These are phyloP conservation scores for Thaleichthys pacificus DNA, from an alignment of 2,797 vertebrate species.

Conservation along the genomic window DNA sequence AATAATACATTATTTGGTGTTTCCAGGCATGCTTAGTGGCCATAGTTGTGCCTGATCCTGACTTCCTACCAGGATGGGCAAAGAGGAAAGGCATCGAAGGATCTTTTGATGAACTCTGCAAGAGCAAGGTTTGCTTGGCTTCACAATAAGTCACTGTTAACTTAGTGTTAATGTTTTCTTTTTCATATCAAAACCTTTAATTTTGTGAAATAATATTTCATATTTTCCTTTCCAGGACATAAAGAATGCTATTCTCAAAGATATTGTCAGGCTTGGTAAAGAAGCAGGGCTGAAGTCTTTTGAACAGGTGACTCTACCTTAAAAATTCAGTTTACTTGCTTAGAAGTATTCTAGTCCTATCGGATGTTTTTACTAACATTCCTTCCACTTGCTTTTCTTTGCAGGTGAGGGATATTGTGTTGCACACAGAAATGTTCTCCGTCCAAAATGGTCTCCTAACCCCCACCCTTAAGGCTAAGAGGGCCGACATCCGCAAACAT, in stretches of 20 bases:
- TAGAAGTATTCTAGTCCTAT: too few species aligned
- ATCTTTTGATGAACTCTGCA: constrained; percentile 86
- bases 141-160: constrained; percentile 6
- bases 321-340: neutral
- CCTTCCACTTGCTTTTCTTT: constrained; percentile 12
- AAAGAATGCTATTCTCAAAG: constrained; percentile 85
- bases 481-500: constrained; percentile 80
- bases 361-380: neutral
- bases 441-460: constrained; percentile 92
- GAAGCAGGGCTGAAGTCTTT: constrained; percentile 93
- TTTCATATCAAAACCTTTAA: neutral
- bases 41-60: constrained; percentile 88
- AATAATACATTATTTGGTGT: too few species aligned
- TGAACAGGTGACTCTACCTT: constrained; percentile 84
- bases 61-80: constrained; percentile 82
- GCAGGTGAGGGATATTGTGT: constrained; percentile 87
- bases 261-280: constrained; percentile 86
- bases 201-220: neutral
- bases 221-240: constrained; percentile 75
- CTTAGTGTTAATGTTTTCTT: neutral
- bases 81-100: constrained; percentile 84
- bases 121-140: constrained; percentile 76
- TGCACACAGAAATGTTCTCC: constrained; percentile 88
- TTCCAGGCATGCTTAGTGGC: constrained; percentile 88
- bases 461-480: constrained; percentile 93